Conservation (phyloP, 2,113 vertebrate species). For the Rhipidura dahli region DNA sequence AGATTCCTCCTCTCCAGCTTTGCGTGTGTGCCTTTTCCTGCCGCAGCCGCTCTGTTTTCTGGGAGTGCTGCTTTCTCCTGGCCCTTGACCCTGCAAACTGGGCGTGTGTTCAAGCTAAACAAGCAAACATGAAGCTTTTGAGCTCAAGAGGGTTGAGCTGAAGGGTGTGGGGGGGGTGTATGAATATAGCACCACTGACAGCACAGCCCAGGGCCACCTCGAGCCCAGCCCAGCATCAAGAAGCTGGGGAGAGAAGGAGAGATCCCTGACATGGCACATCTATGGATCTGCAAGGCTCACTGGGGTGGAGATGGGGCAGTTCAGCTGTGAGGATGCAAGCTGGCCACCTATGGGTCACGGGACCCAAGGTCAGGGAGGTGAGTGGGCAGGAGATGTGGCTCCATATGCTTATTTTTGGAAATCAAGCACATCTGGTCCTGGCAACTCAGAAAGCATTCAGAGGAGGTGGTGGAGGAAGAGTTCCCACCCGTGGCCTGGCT, state of each 20-base stretch:
- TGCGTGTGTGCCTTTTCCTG: not conserved
- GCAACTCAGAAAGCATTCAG: accelerated
- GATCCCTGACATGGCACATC: not conserved
- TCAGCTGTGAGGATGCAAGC: not conserved
- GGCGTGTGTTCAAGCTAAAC: not conserved
- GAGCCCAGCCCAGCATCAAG: accelerated
- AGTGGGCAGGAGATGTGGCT: not conserved
- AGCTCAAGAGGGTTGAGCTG: not conserved
- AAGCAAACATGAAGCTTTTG: not conserved
- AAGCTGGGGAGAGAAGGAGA: not conserved
- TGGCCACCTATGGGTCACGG: accelerated
- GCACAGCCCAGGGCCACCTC: accelerated
- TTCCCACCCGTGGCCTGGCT: not conserved
- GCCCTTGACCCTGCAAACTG: not conserved
- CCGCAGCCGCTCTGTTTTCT: not conserved
- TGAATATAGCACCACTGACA: not conserved
- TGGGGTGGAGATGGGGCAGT: not conserved
- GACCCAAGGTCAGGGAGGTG: accelerated
- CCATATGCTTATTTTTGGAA: not conserved
- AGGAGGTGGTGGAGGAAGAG: not conserved
- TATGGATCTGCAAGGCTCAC: not conserved
- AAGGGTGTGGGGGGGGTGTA: not conserved
- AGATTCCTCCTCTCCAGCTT: not conserved
- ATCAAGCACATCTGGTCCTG: accelerated
- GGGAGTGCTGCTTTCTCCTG: not conserved